Percentiles rank a stretch among this genome's conserved stretches.
phyloP scores from a whole-genome alignment of 2,888 invertebrate species.

The Fissipunctia ypsillon region DNA sequence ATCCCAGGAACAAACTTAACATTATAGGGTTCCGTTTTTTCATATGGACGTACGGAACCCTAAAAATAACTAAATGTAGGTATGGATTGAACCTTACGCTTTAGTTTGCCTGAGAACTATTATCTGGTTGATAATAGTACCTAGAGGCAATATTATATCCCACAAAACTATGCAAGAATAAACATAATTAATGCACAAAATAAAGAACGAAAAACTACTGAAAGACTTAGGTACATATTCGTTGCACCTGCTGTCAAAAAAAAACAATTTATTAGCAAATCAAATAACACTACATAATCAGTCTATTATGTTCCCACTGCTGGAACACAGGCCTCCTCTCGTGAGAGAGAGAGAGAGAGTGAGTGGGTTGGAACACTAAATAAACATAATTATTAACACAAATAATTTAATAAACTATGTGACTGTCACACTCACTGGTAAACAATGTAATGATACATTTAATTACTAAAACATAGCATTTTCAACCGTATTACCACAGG shows the following conservation, averaged over 20 bases:
- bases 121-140: background rate
- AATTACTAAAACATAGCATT: background rate
- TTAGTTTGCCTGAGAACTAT: background rate
- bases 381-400: constrained; percentile 3
- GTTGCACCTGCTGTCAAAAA: background rate
- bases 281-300: constrained; percentile 5
- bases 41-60: too few species aligned
- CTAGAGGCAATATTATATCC: background rate
- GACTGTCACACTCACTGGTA: constrained; percentile 23
- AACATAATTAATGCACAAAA: background rate
- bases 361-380: too few species aligned
- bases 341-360: too few species aligned
- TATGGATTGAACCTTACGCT: background rate
- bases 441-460: constrained; percentile 16
- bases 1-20: too few species aligned
- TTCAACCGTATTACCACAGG: background rate
- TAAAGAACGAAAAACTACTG: background rate
- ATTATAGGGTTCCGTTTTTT: too few species aligned
- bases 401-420: constrained; percentile 19
- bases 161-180: background rate
- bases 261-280: constrained; percentile 8
- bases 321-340: too few species aligned
- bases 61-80: background rate
- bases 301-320: too few species aligned
- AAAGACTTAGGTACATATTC: background rate